These are phyloP conservation scores for Orientallactaga sibirica DNA, from an alignment of 2,797 vertebrate species.

Conservation along the genomic window DNA sequence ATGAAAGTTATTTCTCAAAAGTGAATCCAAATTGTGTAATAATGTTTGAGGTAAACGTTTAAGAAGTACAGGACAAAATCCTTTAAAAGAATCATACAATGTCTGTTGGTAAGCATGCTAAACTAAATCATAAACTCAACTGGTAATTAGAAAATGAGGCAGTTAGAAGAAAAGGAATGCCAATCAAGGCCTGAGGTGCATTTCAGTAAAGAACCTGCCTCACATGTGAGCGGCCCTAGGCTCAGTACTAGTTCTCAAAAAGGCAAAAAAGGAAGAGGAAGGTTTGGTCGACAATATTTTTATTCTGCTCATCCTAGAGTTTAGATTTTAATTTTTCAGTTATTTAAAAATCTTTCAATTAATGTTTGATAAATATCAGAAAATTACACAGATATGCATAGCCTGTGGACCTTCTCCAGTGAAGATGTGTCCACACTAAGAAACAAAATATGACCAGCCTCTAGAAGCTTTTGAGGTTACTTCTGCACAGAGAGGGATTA, in stretches of 20 bases:
- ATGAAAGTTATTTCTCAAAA: slow-evolving; percentile 64
- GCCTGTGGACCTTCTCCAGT: background rate
- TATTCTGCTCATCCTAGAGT: background rate
- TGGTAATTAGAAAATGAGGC: background rate
- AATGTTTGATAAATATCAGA: background rate
- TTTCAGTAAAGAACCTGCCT: background rate
- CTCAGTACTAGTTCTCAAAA: background rate
- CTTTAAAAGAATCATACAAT: slow-evolving; percentile 31
- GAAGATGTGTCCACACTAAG: background rate
- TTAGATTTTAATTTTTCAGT: slow-evolving; percentile 23
- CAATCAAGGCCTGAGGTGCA: background rate
- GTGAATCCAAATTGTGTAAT: background rate
- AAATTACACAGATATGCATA: background rate
- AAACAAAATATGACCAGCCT: slow-evolving; percentile 25
- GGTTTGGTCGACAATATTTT: background rate
- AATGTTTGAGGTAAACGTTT: background rate
- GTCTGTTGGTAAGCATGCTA: background rate
- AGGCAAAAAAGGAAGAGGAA: background rate
- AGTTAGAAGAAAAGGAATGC: slow-evolving; percentile 19
- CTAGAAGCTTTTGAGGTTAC: background rate
- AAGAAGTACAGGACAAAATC: background rate
- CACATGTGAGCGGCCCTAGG: no score
- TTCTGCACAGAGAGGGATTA: background rate
- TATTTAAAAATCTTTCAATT: background rate
- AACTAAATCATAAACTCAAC: background rate